A percentile compares a stretch with the other conserved stretches of the same genome.
phyloP scores from a whole-genome alignment of 2,113 vertebrate genomes.

The Puffinus mauretanicus region DNA sequence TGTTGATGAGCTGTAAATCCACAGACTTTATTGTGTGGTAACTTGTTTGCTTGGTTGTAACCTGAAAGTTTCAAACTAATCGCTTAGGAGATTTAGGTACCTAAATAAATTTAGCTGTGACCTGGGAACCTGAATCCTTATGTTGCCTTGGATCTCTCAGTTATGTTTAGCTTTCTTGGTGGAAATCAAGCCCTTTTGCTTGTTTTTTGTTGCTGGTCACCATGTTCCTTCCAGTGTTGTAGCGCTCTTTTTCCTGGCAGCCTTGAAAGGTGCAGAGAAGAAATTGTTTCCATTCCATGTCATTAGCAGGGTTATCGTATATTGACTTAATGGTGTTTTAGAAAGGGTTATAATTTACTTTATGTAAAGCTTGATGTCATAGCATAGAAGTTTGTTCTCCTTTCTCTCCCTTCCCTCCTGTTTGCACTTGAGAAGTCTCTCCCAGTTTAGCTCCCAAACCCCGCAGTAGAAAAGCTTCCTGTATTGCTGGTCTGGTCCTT shows the following conservation, averaged over 20 bases:
- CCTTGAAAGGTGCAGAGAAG: background rate
- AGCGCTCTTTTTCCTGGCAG: background rate
- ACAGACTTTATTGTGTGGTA: background rate
- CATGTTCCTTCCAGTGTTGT: background rate
- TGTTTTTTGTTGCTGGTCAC: background rate
- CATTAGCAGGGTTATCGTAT: background rate
- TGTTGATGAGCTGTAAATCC: background rate
- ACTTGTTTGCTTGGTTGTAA: background rate
- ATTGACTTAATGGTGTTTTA: background rate
- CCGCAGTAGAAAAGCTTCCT: background rate
- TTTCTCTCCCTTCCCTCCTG: background rate
- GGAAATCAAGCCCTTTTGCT: background rate
- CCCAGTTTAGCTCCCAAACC: background rate
- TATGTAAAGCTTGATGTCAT: background rate
- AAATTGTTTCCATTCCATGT: background rate
- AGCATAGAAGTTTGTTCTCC: background rate
- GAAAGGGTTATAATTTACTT: background rate
- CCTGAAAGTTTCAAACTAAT: background rate
- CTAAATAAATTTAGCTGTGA: background rate
- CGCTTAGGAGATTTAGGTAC: background rate
- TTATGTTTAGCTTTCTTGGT: background rate
- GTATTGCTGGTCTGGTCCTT: background rate
- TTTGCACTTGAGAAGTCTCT: background rate
- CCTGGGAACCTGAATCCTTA: background rate
- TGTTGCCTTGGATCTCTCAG: background rate